Conservation (phyloP, 1,140 invertebrate genomes). For the Halyomorpha halys region DNA sequence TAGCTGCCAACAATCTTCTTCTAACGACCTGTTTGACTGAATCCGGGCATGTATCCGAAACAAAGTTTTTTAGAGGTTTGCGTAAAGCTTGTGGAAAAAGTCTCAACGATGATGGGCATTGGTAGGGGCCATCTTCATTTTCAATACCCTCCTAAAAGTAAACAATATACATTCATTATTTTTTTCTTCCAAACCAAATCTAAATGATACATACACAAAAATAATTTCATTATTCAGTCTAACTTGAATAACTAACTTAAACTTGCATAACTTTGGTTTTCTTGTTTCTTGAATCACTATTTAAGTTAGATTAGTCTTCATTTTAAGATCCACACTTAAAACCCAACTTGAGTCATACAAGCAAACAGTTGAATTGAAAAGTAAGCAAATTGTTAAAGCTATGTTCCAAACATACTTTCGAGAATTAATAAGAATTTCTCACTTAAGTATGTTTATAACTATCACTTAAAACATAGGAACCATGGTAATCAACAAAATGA, state of each 20-base stretch:
- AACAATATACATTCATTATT: slow-evolving; percentile 1
- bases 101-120: slow-evolving; percentile 76
- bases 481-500: too few species aligned
- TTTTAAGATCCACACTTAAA: too few species aligned
- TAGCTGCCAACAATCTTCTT: slow-evolving; percentile 54
- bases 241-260: background rate
- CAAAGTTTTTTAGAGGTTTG: slow-evolving; percentile 71
- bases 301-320: too few species aligned
- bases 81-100: slow-evolving; percentile 69
- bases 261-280: background rate
- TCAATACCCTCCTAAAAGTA: slow-evolving; percentile 26
- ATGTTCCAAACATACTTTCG: too few species aligned
- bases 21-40: slow-evolving; percentile 36
- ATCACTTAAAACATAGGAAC: too few species aligned
- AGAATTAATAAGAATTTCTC: too few species aligned
- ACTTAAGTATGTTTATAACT: too few species aligned
- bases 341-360: too few species aligned
- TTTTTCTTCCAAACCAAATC: background rate
- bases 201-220: too few species aligned
- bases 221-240: background rate
- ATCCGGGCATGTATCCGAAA: slow-evolving; percentile 67
- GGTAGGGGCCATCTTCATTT: slow-evolving; percentile 46
- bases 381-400: too few species aligned
- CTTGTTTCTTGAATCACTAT: background rate
- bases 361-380: too few species aligned